Conservation (phyloP, 2,888 invertebrate species). For the Eumerus sabulonum region DNA sequence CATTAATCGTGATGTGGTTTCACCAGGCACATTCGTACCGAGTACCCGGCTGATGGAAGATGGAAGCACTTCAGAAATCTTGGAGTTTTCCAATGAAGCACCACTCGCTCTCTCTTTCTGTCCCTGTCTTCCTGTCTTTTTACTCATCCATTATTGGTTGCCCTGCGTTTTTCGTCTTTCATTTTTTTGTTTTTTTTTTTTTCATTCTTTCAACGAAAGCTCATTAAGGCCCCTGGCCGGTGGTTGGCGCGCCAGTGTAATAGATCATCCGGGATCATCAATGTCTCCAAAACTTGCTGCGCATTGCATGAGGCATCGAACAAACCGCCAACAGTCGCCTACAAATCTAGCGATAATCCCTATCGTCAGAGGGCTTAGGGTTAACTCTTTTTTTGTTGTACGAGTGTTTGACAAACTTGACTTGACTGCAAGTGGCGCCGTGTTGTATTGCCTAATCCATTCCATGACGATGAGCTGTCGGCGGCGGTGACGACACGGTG, state of each 20-base stretch:
- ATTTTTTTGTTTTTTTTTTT: neutral
- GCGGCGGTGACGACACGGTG: constrained; percentile 23
- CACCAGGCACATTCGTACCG: constrained; percentile 32
- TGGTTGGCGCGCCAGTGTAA: constrained; percentile 31
- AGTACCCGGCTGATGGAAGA: neutral
- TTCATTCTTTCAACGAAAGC: constrained; percentile 8
- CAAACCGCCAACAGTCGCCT: constrained; percentile 11
- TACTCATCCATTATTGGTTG: too few relatives aligned
- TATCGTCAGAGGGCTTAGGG: constrained; percentile 29
- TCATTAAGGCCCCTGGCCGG: constrained; percentile 46
- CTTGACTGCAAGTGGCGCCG: constrained; percentile 28
- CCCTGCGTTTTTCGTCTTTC: constrained; percentile 22
- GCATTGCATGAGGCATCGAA: constrained; percentile 32
- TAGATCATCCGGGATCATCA: constrained; percentile 55
- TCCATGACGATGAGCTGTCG: too few relatives aligned
- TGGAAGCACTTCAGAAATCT: constrained; percentile 17
- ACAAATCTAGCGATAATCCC: constrained; percentile 41
- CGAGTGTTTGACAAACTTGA: constrained; percentile 5
- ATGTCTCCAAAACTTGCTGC: constrained; percentile 25
- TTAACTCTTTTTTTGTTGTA: constrained; percentile 1
- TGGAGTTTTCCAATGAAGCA: neutral
- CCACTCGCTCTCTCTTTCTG: too few relatives aligned
- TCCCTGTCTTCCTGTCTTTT: too few relatives aligned
- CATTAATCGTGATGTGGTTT: constrained; percentile 68
- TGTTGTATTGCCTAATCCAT: constrained; percentile 18